These are phyloP conservation scores for Charanyca ferruginea DNA, from an alignment of 2,888 invertebrate species.

Conservation along the genomic window DNA sequence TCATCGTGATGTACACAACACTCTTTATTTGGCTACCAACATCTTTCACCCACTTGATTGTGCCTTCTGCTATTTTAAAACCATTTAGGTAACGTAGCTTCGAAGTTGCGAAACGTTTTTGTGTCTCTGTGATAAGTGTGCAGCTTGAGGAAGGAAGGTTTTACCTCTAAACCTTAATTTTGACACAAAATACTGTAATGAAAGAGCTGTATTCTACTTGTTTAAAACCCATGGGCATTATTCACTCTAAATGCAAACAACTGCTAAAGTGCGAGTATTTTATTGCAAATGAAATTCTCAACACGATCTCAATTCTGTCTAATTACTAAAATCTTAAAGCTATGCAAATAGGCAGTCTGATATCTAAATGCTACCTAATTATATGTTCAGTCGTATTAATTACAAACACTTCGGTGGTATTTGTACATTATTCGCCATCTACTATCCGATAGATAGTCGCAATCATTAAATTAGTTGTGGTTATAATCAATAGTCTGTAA, in stretches of 20 bases:
- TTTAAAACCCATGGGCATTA: background rate
- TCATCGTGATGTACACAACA: constrained; percentile 64
- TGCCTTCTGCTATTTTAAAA: constrained; percentile 44
- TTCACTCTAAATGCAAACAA: background rate
- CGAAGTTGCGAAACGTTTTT: constrained; percentile 9
- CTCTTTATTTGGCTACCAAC: constrained; percentile 56
- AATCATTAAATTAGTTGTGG: constrained; percentile 57
- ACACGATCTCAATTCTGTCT: constrained; percentile 26
- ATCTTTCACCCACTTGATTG: constrained; percentile 50
- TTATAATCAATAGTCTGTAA: constrained; percentile 37
- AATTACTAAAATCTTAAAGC: constrained; percentile 51
- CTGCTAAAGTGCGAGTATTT: constrained; percentile 5
- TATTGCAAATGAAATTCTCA: constrained; percentile 27
- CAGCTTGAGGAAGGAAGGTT: constrained; percentile 22
- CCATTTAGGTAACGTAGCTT: constrained; percentile 8
- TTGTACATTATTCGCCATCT: constrained; percentile 55
- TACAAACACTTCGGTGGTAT: constrained; percentile 53
- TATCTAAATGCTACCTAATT: constrained; percentile 60
- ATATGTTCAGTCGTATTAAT: constrained; percentile 58
- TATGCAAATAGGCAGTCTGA: constrained; percentile 42
- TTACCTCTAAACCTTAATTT: constrained; percentile 7
- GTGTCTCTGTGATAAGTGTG: constrained; percentile 13
- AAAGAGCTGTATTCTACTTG: background rate
- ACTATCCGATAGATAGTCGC: constrained; percentile 42
- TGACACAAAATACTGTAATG: background rate